Percentiles rank a stretch among this genome's conserved stretches.
Evolutionary conservation across 2,797 vertebrate species (phyloP).

Genomic region (Galagoides demidoff): DNA sequence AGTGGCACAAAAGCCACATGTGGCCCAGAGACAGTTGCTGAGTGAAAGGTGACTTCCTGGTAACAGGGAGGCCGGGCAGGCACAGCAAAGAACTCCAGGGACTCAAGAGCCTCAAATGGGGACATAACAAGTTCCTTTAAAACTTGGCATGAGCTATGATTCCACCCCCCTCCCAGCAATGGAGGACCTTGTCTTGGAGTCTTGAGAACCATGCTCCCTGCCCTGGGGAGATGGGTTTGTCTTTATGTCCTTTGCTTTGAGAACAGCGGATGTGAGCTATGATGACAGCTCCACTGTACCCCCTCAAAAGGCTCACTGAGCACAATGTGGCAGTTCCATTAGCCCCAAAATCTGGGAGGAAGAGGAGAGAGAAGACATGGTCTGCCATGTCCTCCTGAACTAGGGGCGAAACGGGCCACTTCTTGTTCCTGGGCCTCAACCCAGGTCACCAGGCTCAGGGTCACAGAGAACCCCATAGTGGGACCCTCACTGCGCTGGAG

Average conservation of each 20-base stretch:
- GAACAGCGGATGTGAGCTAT: accelerated
- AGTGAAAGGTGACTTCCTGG: not conserved
- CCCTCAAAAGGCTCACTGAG: accelerated
- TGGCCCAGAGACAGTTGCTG: conserved; percentile 75
- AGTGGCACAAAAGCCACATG: conserved; percentile 68
- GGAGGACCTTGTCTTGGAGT: not conserved
- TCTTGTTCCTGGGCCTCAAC: not conserved
- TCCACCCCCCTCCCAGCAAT: accelerated
- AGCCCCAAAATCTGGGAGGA: not conserved
- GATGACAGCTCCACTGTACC: not conserved
- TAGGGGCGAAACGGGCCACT: not conserved
- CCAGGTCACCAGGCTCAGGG: not conserved
- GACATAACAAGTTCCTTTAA: not conserved
- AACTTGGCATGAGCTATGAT: not conserved
- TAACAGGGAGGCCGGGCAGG: conserved; percentile 5
- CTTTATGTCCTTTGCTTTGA: not conserved
- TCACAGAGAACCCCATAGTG: accelerated
- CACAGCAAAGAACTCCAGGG: not conserved
- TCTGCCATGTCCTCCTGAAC: not conserved
- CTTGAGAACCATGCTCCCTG: not conserved
- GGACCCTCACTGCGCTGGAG: not conserved
- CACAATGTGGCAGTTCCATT: accelerated
- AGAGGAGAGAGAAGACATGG: not conserved
- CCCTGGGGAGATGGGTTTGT: not conserved
- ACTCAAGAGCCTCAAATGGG: not conserved